Percentiles rank a stretch among this genome's conserved stretches.
These are phyloP conservation scores for Cecropterus lyciades DNA, from an alignment of 1,140 invertebrate species.

Conservation along the genomic window DNA sequence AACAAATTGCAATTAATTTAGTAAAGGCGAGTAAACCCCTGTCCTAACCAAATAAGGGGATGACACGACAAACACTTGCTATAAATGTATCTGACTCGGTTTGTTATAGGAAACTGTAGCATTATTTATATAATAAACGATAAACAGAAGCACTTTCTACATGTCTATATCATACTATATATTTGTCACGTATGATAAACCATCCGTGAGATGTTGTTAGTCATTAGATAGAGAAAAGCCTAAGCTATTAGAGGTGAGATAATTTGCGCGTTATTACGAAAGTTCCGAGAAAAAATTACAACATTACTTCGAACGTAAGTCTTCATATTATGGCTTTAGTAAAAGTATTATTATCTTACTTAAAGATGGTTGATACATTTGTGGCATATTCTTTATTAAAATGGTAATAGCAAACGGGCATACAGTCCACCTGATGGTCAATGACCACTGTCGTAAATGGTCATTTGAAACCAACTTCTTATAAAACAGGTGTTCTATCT, in stretches of 20 bases:
- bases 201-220: constrained; percentile 11
- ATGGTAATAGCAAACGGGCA: too few species aligned
- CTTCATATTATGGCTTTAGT: too few species aligned
- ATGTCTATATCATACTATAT: not conserved
- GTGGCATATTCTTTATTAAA: too few species aligned
- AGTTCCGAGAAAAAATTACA: not conserved
- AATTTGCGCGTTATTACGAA: constrained; percentile 6
- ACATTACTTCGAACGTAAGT: not conserved
- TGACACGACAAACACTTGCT: constrained; percentile 44
- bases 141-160: not conserved
- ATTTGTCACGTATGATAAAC: constrained; percentile 2
- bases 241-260: constrained; percentile 1
- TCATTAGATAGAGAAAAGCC: constrained; percentile 16
- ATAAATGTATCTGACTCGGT: constrained; percentile 27
- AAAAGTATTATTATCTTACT: too few species aligned
- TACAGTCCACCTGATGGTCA: too few species aligned
- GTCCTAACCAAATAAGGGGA: constrained; percentile 51
- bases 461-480: too few species aligned
- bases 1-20: constrained; percentile 50
- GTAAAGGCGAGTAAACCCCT: constrained; percentile 43
- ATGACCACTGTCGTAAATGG: too few species aligned
- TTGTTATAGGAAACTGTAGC: constrained; percentile 15
- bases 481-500: too few species aligned
- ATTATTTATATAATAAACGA: not conserved
- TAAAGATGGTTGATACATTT: too few species aligned